These are phyloP conservation scores for Euwallacea fornicatus DNA, from an alignment of 1,140 invertebrate genomes.

Conservation along the genomic window DNA sequence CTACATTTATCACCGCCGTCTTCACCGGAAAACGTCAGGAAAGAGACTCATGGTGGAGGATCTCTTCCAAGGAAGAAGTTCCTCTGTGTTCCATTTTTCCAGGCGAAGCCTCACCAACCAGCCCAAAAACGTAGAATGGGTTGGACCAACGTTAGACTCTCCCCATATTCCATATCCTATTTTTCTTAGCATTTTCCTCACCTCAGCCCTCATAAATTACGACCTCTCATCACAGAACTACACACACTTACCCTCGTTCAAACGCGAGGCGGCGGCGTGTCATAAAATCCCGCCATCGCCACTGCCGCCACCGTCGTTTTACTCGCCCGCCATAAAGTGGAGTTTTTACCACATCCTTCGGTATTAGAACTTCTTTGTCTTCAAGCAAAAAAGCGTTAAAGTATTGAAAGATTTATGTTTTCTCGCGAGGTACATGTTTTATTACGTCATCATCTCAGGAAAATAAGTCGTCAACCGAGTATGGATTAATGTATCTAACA, in stretches of 20 bases:
- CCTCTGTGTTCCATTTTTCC: too few species aligned
- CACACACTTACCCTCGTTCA: constrained; percentile 36
- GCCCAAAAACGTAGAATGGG: background rate
- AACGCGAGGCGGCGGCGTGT: constrained; percentile 24
- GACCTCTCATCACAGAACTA: constrained; percentile 39
- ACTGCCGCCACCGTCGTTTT: constrained; percentile 19
- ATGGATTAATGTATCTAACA: too few species aligned
- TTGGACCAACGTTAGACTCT: background rate
- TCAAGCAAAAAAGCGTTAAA: too few species aligned
- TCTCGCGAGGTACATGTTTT: too few species aligned
- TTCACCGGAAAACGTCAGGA: too few species aligned
- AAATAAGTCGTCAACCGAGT: too few species aligned
- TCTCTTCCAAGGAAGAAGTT: too few species aligned
- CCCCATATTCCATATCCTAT: constrained; percentile 5
- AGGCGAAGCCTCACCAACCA: background rate
- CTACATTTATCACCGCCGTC: too few species aligned
- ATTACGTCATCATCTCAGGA: too few species aligned
- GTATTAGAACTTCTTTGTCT: too few species aligned
- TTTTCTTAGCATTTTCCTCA: constrained; percentile 32
- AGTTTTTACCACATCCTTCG: constrained; percentile 19
- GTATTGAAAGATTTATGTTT: too few species aligned
- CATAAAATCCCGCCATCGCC: constrained; percentile 35
- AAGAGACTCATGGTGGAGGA: too few species aligned
- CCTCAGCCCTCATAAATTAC: constrained; percentile 38
- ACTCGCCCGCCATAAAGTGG: constrained; percentile 19